These are phyloP conservation scores for Belgica antarctica DNA, from an alignment of 2,888 invertebrate species.

Conservation along the genomic window DNA sequence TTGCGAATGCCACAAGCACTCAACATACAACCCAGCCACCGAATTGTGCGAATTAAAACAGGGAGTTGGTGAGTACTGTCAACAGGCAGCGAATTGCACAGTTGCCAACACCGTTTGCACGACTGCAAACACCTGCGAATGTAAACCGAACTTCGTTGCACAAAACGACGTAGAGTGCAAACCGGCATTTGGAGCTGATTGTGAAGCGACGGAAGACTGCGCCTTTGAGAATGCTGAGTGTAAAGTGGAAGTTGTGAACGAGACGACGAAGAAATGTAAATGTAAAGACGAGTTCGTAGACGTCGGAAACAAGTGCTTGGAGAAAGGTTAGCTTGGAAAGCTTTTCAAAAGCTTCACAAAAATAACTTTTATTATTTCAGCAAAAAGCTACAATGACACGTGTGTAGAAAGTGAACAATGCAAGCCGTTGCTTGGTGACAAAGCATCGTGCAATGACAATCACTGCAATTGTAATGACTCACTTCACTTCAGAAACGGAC, in stretches of 20 bases:
- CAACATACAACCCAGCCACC: slow-evolving; percentile 50
- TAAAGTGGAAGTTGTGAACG: slow-evolving; percentile 12
- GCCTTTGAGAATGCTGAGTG: slow-evolving; percentile 40
- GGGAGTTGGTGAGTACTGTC: slow-evolving; percentile 50
- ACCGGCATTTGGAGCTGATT: slow-evolving; percentile 51
- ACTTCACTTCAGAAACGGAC: slow-evolving; percentile 51
- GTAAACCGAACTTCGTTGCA: slow-evolving; percentile 49
- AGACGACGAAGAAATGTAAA: not conserved
- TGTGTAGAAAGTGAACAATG: slow-evolving; percentile 52
- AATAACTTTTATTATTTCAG: no score
- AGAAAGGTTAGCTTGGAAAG: slow-evolving; percentile 10
- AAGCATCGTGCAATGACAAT: slow-evolving; percentile 49
- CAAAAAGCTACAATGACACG: slow-evolving; percentile 5
- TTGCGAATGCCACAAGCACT: slow-evolving; percentile 52
- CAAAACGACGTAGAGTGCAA: slow-evolving; percentile 49
- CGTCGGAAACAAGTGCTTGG: not conserved
- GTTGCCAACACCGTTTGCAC: slow-evolving; percentile 51
- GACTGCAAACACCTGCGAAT: slow-evolving; percentile 50
- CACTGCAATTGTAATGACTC: slow-evolving; percentile 51
- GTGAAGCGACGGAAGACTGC: slow-evolving; percentile 50
- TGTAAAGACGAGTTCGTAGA: not conserved
- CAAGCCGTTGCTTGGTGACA: slow-evolving; percentile 51
- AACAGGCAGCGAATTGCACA: slow-evolving; percentile 49
- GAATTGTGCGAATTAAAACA: slow-evolving; percentile 51
- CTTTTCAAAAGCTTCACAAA: no score